Conservation (phyloP, 2,113 vertebrate species). For the Eclectus roratus region DNA sequence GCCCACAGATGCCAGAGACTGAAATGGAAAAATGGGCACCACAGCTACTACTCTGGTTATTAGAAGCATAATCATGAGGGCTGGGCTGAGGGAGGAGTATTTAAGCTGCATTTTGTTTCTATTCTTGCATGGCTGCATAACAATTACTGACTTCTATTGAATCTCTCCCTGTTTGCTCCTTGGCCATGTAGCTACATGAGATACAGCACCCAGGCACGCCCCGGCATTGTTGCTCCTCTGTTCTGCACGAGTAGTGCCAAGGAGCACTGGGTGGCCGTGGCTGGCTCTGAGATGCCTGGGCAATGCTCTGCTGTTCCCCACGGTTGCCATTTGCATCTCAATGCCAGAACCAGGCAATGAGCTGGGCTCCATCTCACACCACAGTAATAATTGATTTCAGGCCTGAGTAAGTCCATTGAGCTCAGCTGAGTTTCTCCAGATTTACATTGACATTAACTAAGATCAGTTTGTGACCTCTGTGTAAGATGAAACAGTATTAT, state of each 20-base stretch:
- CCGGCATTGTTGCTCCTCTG: background rate
- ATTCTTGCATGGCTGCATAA: background rate
- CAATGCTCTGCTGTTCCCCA: fast-evolving
- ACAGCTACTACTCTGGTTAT: background rate
- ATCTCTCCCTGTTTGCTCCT: background rate
- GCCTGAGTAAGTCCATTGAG: background rate
- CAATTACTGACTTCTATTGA: background rate
- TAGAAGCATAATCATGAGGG: background rate
- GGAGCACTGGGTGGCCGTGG: fast-evolving
- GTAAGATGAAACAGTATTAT: background rate
- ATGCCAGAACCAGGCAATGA: background rate
- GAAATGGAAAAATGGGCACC: background rate
- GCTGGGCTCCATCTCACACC: background rate
- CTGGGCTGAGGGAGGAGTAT: background rate
- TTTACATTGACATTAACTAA: background rate
- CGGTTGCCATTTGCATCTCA: background rate
- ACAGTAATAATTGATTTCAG: slow-evolving; percentile 9
- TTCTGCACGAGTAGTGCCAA: background rate
- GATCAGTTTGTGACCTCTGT: background rate
- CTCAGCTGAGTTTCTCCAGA: background rate
- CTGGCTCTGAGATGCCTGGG: background rate
- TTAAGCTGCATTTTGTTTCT: background rate
- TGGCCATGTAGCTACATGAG: background rate
- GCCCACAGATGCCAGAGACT: background rate
- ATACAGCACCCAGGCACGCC: background rate